phyloP scores from a whole-genome alignment of 1,140 invertebrate species.

The Amyelois transitella region DNA sequence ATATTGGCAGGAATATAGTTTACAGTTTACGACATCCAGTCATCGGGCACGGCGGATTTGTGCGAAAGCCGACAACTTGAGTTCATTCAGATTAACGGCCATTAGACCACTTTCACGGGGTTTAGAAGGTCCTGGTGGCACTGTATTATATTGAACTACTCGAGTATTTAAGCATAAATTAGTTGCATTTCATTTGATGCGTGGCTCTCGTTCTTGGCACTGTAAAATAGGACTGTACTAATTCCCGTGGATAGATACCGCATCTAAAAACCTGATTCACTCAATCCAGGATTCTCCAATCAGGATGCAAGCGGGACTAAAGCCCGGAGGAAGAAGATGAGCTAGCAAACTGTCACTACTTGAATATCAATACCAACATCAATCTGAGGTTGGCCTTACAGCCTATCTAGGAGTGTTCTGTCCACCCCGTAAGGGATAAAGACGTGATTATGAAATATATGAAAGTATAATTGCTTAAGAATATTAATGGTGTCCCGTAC shows the following conservation, averaged over 20 bases:
- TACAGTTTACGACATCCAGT: constrained; percentile 21
- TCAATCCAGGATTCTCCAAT: no score
- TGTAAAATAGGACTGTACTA: not conserved
- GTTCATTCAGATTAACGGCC: constrained; percentile 4
- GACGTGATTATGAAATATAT: no score
- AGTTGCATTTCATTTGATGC: not conserved
- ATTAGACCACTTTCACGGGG: constrained; percentile 4
- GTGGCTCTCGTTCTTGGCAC: constrained; percentile 26
- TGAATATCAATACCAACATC: no score
- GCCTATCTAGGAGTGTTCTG: no score
- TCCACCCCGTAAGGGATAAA: no score
- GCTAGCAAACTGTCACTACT: no score
- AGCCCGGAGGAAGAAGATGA: no score
- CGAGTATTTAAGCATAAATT: not conserved
- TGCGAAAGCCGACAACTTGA: constrained; percentile 22
- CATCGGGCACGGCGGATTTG: constrained; percentile 24
- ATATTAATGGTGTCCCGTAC: no score
- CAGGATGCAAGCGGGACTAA: no score
- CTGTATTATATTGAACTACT: constrained; percentile 3
- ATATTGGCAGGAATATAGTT: constrained; percentile 1
- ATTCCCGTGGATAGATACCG: no score
- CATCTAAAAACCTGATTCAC: no score
- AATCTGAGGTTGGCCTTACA: no score
- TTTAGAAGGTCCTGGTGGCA: constrained; percentile 13
- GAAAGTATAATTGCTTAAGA: not conserved